Evolutionary conservation across 1,140 invertebrate species (phyloP).

Genomic region (Solen grandis): DNA sequence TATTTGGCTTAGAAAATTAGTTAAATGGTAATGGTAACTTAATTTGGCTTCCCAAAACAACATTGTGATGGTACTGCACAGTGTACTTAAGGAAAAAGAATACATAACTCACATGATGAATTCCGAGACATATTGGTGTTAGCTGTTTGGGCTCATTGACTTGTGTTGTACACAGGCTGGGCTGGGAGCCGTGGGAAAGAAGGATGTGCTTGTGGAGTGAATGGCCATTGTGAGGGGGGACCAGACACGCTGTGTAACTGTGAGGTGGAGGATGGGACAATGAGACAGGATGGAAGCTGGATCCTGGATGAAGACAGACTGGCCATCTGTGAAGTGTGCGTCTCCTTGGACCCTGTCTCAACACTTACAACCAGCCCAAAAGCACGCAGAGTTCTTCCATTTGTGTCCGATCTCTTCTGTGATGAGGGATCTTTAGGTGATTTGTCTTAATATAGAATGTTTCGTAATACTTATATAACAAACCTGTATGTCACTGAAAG

Average conservation of each 20-base stretch:
- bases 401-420: constrained; percentile 54
- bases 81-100: no score
- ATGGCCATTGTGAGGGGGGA: constrained; percentile 55
- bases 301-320: constrained; percentile 55
- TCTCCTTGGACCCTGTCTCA: constrained; percentile 48
- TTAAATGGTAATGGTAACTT: no score
- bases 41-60: no score
- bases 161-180: no score
- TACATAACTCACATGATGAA: no score
- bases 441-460: no score
- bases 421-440: constrained; percentile 39
- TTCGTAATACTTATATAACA: no score
- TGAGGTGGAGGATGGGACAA: constrained; percentile 58
- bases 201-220: constrained; percentile 67
- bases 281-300: constrained; percentile 51
- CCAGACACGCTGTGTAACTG: constrained; percentile 56
- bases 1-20: no score
- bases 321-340: constrained; percentile 67
- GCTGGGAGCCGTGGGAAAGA: constrained; percentile 62
- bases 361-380: neutral
- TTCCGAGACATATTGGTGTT: no score
- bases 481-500: no score
- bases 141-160: no score
- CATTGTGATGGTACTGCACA: no score
- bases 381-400: neutral